Percentiles rank a stretch among this genome's conserved stretches.
Conservation (phyloP, 1,140 invertebrate species). For the Atopsyche davidsoni region DNA sequence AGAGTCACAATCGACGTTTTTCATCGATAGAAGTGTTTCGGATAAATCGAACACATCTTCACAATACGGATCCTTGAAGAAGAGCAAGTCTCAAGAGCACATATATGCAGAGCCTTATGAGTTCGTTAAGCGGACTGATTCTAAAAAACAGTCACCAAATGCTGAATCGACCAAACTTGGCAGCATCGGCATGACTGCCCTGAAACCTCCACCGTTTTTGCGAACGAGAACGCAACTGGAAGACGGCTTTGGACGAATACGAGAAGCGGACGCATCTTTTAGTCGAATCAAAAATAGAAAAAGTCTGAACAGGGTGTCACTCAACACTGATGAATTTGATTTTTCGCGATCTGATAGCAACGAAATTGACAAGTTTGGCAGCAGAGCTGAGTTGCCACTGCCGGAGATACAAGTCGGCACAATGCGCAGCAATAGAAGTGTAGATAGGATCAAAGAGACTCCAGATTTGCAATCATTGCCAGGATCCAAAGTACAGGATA, state of each 20-base stretch:
- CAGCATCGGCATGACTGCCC: slow-evolving; percentile 12
- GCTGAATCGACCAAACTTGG: slow-evolving; percentile 12
- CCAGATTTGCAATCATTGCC: no score
- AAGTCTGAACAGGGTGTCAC: neutral
- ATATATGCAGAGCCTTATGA: slow-evolving; percentile 47
- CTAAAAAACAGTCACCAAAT: slow-evolving; percentile 7
- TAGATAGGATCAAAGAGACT: no score
- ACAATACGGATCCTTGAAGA: slow-evolving; percentile 16
- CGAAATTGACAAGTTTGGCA: no score
- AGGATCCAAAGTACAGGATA: slow-evolving; percentile 25
- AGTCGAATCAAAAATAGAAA: neutral
- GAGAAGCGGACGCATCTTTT: slow-evolving; percentile 13
- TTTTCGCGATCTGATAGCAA: no score
- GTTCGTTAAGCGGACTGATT: slow-evolving; percentile 17
- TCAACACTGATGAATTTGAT: no score
- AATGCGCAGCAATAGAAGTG: no score
- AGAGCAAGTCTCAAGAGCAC: slow-evolving; percentile 33
- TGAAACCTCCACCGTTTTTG: slow-evolving; percentile 23
- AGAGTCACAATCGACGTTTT: slow-evolving; percentile 36
- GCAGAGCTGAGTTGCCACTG: no score
- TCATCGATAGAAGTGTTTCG: slow-evolving; percentile 23
- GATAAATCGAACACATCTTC: neutral
- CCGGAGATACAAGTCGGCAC: no score
- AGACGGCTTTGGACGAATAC: slow-evolving; percentile 20
- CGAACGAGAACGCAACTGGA: slow-evolving; percentile 23